Evolutionary conservation across 2,797 vertebrate genomes (phyloP), one percentile per base, ranked within the genome.

Genomic region (Scolopax rusticola): DNA sequence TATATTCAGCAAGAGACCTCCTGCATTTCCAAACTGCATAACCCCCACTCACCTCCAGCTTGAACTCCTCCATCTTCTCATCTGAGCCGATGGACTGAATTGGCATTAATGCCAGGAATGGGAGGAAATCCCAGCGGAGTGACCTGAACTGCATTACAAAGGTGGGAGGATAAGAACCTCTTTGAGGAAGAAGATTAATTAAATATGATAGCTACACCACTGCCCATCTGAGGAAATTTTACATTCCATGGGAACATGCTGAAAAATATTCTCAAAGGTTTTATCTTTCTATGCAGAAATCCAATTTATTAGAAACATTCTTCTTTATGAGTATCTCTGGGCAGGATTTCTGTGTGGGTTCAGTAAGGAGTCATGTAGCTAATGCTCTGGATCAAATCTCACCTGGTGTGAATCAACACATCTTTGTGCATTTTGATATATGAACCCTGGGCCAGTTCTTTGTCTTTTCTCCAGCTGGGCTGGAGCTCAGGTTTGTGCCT

Each of bases 121-220:
- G 73, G 43, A 61, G 59, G 2, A 92, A 91, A 85, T 75, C 93
- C 90, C 81, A 83, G 75, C 2, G 18, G 73, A 54, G 56, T 33
- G 59, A 85, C 85, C 92, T 80, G 83, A 82, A 79, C 67, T 70
- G 78, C 82, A 87, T 89, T 87, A 79, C 93, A 77, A 61, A 90
- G 94, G 90, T 86, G 78, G 84, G 79, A 93, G 90, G 82, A 67
- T 23, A 69, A 89, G 85, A 81, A 79, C 71, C 84, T 85, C 43
- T 86, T 89, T 51, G 77, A 92, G 89, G 63, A 45, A 56, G 88
- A 27, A 69, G 81, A 89, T 93, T 87, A 92, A 93, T 91, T 89
- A 93, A 71, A 89, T 77, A 38, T 68, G 87, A 83, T n/a, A 40
- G 84, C 87, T 70, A 48, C 48, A 69, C 21, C 40, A 21, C 5